Conservation (phyloP, 2,113 vertebrate genomes). For the Ranitomeya variabilis region DNA sequence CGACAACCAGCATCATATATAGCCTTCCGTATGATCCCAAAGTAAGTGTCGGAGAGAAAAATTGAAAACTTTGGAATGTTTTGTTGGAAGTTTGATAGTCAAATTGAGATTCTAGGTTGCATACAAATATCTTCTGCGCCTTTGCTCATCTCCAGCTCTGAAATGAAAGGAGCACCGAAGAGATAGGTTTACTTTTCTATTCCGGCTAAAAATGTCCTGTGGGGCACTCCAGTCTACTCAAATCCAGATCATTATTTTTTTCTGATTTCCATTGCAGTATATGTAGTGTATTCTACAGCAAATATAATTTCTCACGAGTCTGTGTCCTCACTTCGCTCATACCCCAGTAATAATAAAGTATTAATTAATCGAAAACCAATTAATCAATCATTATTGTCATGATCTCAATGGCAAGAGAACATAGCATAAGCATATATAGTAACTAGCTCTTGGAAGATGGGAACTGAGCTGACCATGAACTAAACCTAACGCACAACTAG, state of each 20-base stretch:
- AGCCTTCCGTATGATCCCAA: neutral
- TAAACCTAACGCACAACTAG: too few species aligned
- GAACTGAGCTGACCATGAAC: too few species aligned
- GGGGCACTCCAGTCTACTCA: neutral
- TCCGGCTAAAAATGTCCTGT: neutral
- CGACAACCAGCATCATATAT: neutral
- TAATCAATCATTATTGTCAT: neutral
- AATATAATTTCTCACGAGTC: neutral
- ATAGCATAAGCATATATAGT: too few species aligned
- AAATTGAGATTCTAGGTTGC: neutral
- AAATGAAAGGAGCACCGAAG: neutral
- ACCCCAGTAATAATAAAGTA: neutral
- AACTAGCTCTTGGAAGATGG: too few species aligned
- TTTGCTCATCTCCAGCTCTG: neutral
- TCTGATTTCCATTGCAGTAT: neutral
- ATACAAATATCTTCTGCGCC: neutral
- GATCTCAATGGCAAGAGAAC: too few species aligned
- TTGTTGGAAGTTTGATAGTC: neutral
- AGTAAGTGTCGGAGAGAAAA: neutral
- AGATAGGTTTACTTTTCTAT: neutral
- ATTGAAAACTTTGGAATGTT: neutral
- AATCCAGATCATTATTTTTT: neutral
- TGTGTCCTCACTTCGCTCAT: neutral
- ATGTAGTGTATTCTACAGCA: neutral
- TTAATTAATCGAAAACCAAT: neutral